phyloP scores from a whole-genome alignment of 2,113 vertebrate species.

The Pogonocichla stellata region DNA sequence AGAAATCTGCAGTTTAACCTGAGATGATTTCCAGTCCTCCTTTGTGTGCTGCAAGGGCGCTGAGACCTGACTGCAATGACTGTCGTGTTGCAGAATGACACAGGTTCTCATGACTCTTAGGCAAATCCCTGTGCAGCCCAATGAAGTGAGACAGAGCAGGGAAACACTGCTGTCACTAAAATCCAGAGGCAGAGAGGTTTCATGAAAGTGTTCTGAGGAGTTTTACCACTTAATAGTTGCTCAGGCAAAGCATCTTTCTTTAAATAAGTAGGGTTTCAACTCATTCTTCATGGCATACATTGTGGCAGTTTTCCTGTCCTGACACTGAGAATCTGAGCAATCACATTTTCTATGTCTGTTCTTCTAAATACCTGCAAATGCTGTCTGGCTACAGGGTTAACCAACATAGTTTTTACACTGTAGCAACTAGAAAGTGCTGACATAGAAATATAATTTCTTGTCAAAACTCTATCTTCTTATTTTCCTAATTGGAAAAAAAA shows the following conservation, averaged over 20 bases:
- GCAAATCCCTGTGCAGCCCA: background rate
- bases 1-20: background rate
- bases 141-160: too few relatives aligned
- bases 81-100: rapidly evolving
- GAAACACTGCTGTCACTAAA: background rate
- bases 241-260: background rate
- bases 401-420: background rate
- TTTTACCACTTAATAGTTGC: background rate
- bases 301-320: background rate
- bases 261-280: background rate
- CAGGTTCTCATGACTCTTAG: rapidly evolving
- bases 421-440: background rate
- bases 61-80: background rate
- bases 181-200: background rate
- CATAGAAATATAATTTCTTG: rapidly evolving
- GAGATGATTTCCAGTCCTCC: background rate
- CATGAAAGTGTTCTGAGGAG: background rate
- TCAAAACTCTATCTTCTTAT: background rate
- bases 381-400: background rate
- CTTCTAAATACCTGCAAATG: background rate
- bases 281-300: background rate
- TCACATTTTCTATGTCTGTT: rapidly evolving
- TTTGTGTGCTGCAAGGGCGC: background rate
- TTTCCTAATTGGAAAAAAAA: background rate
- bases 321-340: background rate